A percentile compares a stretch with the other conserved stretches of the same genome.
Conservation (phyloP, 2,888 invertebrate species). For the Habrosyne pyritoides region DNA sequence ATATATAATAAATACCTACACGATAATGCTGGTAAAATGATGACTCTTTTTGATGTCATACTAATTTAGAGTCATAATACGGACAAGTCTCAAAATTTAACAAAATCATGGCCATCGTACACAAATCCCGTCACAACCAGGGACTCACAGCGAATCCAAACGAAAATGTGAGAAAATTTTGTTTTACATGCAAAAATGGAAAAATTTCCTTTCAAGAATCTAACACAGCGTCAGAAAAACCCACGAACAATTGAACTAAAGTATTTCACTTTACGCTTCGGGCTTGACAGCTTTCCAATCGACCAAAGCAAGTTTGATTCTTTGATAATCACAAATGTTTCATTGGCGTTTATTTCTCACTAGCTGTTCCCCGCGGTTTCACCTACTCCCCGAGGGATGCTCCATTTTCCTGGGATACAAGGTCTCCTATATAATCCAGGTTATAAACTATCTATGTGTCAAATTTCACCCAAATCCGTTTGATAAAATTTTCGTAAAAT, state of each 20-base stretch:
- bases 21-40: too few relatives aligned
- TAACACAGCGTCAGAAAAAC: slow-evolving; percentile 41
- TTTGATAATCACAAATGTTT: slow-evolving; percentile 11
- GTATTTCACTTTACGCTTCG: slow-evolving; percentile 40
- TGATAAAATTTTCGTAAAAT: too few relatives aligned
- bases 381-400: too few relatives aligned
- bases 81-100: background rate
- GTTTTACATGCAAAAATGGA: slow-evolving; percentile 80
- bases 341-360: background rate
- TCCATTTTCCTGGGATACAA: too few relatives aligned
- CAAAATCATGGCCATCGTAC: slow-evolving; percentile 44
- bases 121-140: slow-evolving; percentile 74
- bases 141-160: slow-evolving; percentile 64
- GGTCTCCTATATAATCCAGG: too few relatives aligned
- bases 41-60: background rate
- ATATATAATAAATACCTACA: too few relatives aligned
- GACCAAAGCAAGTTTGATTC: slow-evolving; percentile 49
- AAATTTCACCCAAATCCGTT: too few relatives aligned
- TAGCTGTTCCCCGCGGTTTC: too few relatives aligned
- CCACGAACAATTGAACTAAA: slow-evolving; percentile 49
- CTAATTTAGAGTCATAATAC: too few relatives aligned
- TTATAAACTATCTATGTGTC: too few relatives aligned
- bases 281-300: slow-evolving; percentile 68
- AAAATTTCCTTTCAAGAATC: slow-evolving; percentile 56
- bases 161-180: slow-evolving; percentile 75